A percentile compares a stretch with the other conserved stretches of the same genome.
Conservation (phyloP, 1,140 invertebrate genomes). For the Musca domestica region DNA sequence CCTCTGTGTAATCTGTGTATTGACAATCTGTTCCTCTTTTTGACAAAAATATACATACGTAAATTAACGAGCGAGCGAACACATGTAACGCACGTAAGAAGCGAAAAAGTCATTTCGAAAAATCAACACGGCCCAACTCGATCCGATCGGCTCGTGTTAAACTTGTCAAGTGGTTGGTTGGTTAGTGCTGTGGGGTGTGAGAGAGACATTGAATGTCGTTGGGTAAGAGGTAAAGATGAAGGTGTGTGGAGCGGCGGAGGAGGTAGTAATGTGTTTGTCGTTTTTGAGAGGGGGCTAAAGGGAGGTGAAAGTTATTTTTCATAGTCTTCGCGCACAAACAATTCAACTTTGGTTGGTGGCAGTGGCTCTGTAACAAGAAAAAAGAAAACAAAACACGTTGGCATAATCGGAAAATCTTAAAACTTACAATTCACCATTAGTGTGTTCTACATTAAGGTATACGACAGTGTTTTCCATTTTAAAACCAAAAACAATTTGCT, state of each 20-base stretch:
- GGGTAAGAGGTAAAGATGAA: no score
- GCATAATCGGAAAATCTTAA: conserved; percentile 6
- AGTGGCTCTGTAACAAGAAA: neutral
- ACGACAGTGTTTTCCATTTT: no score
- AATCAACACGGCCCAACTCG: conserved; percentile 5
- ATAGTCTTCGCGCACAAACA: conserved; percentile 4
- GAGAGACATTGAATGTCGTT: no score
- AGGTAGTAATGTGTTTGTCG: neutral
- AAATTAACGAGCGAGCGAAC: no score
- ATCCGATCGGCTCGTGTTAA: conserved; percentile 16
- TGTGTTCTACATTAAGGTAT: no score
- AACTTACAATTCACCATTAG: neutral
- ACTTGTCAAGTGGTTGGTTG: conserved; percentile 19
- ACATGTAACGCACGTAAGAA: conserved; percentile 17
- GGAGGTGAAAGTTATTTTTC: conserved; percentile 17
- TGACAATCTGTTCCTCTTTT: no score
- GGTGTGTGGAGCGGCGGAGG: no score
- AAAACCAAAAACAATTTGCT: no score
- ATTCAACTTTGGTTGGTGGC: neutral
- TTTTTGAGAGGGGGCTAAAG: neutral
- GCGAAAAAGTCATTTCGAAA: conserved; percentile 9
- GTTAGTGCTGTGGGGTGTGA: no score
- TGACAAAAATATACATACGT: no score
- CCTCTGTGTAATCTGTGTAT: no score
- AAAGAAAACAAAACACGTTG: conserved; percentile 19